Conservation (phyloP, 2,113 vertebrate genomes). For the Chamaea fasciata region DNA sequence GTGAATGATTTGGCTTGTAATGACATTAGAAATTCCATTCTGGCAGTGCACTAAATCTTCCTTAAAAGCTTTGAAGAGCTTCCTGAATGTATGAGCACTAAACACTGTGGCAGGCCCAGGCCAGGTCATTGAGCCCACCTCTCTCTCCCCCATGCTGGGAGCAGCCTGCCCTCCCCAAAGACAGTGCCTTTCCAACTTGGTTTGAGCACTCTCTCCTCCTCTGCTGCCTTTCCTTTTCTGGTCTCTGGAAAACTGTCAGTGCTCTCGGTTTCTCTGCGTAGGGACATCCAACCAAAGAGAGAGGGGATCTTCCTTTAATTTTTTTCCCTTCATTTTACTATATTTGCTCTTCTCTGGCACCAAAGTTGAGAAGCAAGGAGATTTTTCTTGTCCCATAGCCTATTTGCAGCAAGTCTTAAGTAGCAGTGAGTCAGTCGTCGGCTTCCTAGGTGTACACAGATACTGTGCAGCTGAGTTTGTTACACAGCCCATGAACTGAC, state of each 20-base stretch:
- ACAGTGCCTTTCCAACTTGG: background rate
- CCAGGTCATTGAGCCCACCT: background rate
- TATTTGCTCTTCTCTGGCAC: background rate
- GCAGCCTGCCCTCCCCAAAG: background rate
- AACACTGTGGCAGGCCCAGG: background rate
- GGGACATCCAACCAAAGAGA: background rate
- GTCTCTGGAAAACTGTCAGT: background rate
- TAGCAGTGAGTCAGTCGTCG: background rate
- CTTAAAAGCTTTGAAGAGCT: background rate
- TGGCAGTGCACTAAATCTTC: background rate
- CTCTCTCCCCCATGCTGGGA: background rate
- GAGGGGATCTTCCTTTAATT: accelerated
- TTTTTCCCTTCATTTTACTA: background rate
- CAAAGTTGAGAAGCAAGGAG: background rate
- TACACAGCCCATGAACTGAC: background rate
- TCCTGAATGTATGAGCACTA: background rate
- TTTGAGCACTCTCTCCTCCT: background rate
- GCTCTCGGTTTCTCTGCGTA: accelerated
- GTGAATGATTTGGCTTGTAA: background rate
- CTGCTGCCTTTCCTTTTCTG: background rate
- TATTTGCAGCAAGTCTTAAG: background rate
- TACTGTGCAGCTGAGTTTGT: background rate
- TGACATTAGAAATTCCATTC: background rate
- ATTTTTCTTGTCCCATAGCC: background rate
- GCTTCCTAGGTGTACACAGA: background rate